Conservation (phyloP, 2,113 vertebrate genomes). For the western clawed frog (Xenopus tropicalis) region UCB_Xtro_10.0 CM004445.2:12550001-12550500, state of each 20-base stretch:
- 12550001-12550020: not conserved
- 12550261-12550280: not conserved
- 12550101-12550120: slow-evolving; percentile 23
- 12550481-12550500: too few species aligned
- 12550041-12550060: slow-evolving; percentile 7
- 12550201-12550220: slow-evolving; percentile 2
- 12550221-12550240: slow-evolving; percentile 19
- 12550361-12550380: too few species aligned
- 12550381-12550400: too few species aligned
- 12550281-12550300: not conserved
- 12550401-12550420: too few species aligned
- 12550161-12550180: slow-evolving; percentile 34
- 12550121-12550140: slow-evolving; percentile 31
- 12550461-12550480: too few species aligned
- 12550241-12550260: slow-evolving; percentile 3
- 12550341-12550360: not conserved
- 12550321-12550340: not conserved
- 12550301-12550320: not conserved
- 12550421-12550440: too few species aligned
- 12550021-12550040: not conserved
- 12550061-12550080: not conserved
- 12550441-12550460: too few species aligned
- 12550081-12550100: slow-evolving; percentile 7
- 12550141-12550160: slow-evolving; percentile 28
- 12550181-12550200: slow-evolving; percentile 35